A percentile compares a stretch with the other conserved stretches of the same genome.
These are phyloP conservation scores for Gadus macrocephalus DNA, from an alignment of 2,113 vertebrate species.

Conservation along the genomic window DNA sequence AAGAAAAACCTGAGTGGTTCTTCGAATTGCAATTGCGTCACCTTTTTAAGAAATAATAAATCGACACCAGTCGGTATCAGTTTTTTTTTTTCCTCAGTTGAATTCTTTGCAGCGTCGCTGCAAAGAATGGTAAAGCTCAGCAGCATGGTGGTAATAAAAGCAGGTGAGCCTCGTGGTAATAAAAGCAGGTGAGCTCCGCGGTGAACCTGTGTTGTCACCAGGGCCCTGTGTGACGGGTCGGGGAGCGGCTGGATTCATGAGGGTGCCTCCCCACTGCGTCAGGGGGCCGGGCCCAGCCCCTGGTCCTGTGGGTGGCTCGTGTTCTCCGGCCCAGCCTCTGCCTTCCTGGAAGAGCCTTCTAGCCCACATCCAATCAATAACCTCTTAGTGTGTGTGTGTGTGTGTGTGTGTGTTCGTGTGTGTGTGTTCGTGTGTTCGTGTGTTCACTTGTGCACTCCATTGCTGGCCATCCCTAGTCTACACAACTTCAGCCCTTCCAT, in stretches of 20 bases:
- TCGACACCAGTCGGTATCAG: too few relatives aligned
- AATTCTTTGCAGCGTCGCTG: too few relatives aligned
- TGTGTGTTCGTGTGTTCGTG: conserved; percentile 5
- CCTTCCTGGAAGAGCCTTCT: conserved; percentile 39
- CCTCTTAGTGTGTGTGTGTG: conserved; percentile 5
- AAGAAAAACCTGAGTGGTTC: neutral
- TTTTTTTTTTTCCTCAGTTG: too few relatives aligned
- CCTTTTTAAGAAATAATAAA: neutral
- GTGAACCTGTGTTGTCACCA: too few relatives aligned
- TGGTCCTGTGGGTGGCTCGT: conserved; percentile 17
- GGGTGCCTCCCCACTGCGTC: conserved; percentile 6
- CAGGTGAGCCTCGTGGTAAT: too few relatives aligned
- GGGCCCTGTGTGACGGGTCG: neutral
- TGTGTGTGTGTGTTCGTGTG: conserved; percentile 6
- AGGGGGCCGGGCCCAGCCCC: neutral
- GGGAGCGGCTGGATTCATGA: neutral
- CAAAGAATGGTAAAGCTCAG: too few relatives aligned
- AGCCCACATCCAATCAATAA: conserved; percentile 36
- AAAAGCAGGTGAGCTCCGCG: too few relatives aligned
- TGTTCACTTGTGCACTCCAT: neutral
- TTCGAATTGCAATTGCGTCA: neutral
- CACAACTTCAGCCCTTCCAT: too few relatives aligned
- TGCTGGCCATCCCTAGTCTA: neutral
- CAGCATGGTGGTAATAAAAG: neutral
- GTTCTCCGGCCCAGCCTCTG: conserved; percentile 13